Evolutionary conservation across 2,113 vertebrate species (phyloP).

Genomic region (Lycocorax pyrrhopterus): DNA sequence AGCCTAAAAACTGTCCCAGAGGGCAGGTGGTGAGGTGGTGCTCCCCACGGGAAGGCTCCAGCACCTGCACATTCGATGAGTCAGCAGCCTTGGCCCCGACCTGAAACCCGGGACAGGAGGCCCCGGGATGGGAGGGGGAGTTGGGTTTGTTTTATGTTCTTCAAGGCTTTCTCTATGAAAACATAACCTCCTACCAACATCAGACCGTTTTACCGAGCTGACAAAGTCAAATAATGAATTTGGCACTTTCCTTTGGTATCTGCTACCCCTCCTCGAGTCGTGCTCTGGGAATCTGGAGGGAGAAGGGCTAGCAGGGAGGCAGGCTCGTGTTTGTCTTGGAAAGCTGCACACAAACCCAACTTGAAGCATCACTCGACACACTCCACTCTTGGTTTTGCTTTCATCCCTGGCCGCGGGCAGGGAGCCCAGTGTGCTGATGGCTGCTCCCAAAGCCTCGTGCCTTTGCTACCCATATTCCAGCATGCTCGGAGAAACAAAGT

Average conservation of each 20-base stretch:
- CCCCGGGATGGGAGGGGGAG: not conserved
- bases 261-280: not conserved
- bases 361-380: not conserved
- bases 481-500: not conserved
- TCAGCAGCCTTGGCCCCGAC: slow-evolving; percentile 9
- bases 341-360: not conserved
- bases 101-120: not conserved
- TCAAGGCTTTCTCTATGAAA: slow-evolving; percentile 46
- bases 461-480: not conserved
- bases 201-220: not conserved
- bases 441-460: not conserved
- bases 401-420: not conserved
- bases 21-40: not conserved
- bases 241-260: not conserved
- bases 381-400: not conserved
- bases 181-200: slow-evolving; percentile 52
- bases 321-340: slow-evolving; percentile 33
- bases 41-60: not conserved
- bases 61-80: slow-evolving; percentile 29
- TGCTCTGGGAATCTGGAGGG: not conserved
- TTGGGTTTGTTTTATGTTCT: slow-evolving; percentile 39
- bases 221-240: slow-evolving; percentile 9
- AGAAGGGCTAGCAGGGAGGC: not conserved
- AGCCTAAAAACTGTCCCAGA: not conserved
- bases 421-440: not conserved